Conservation (phyloP, 2,113 vertebrate genomes). For the Etheostoma spectabile region DNA sequence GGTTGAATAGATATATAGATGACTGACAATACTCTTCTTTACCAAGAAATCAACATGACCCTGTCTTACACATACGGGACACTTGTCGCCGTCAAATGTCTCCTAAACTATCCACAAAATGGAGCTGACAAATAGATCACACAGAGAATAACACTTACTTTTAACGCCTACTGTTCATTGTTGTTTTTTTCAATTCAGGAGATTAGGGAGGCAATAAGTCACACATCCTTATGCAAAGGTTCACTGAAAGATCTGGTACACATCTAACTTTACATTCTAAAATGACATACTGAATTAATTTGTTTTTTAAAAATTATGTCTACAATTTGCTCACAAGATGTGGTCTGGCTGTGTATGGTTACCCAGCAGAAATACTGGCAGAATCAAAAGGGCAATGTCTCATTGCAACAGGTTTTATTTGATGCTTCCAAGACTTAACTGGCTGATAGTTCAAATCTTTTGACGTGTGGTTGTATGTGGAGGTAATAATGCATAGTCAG, state of each 20-base stretch:
- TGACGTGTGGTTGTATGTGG: too few species aligned
- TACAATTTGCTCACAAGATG: neutral
- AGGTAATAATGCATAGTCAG: too few species aligned
- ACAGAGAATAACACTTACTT: neutral
- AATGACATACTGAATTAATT: too few species aligned
- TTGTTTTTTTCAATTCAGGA: constrained; percentile 7
- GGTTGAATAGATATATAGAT: neutral
- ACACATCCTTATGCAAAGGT: neutral
- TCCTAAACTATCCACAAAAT: neutral
- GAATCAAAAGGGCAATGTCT: neutral
- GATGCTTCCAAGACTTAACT: neutral
- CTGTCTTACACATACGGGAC: neutral
- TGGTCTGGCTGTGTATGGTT: neutral
- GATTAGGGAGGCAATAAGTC: neutral
- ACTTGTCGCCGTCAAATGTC: neutral
- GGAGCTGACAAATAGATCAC: neutral
- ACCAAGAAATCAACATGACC: neutral
- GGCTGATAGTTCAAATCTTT: too few species aligned
- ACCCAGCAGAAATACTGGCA: neutral
- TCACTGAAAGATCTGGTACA: neutral
- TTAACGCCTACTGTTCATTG: neutral
- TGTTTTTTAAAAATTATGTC: neutral
- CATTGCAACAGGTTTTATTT: neutral
- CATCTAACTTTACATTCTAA: too few species aligned
- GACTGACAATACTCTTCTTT: neutral